phyloP scores from a whole-genome alignment of 2,888 invertebrate species.

The Papilio gigon region DNA sequence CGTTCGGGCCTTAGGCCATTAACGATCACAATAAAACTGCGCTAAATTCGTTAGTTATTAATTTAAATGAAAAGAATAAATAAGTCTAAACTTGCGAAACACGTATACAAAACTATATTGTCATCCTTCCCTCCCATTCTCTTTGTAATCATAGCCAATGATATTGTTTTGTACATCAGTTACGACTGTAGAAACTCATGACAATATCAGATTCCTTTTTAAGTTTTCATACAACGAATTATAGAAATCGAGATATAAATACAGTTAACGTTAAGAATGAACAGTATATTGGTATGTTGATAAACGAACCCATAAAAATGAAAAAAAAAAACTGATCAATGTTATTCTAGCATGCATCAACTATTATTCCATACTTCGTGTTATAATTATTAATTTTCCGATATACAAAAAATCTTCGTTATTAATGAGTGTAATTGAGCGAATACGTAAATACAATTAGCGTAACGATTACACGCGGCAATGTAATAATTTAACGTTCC shows the following conservation, averaged over 20 bases:
- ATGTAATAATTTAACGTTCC: constrained; percentile 16
- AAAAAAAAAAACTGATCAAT: not conserved
- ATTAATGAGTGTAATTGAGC: constrained; percentile 21
- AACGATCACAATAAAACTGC: constrained; percentile 11
- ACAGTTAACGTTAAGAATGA: no score
- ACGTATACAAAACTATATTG: not conserved
- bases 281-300: not conserved
- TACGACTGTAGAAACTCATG: no score
- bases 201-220: no score
- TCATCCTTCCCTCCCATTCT: not conserved
- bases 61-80: not conserved
- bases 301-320: not conserved
- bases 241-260: no score
- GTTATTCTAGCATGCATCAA: not conserved
- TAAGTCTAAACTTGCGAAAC: not conserved
- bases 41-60: constrained; percentile 21
- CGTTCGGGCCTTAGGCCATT: constrained; percentile 20
- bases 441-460: constrained; percentile 2
- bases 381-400: not conserved
- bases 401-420: not conserved
- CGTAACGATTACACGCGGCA: not conserved
- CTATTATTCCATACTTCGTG: not conserved
- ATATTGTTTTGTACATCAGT: not conserved
- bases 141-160: not conserved
- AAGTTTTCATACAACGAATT: no score